Evolutionary conservation across 2,113 vertebrate genomes (phyloP), one percentile per base, ranked within the genome.

Genomic region (Anarrhichthys ocellatus): DNA sequence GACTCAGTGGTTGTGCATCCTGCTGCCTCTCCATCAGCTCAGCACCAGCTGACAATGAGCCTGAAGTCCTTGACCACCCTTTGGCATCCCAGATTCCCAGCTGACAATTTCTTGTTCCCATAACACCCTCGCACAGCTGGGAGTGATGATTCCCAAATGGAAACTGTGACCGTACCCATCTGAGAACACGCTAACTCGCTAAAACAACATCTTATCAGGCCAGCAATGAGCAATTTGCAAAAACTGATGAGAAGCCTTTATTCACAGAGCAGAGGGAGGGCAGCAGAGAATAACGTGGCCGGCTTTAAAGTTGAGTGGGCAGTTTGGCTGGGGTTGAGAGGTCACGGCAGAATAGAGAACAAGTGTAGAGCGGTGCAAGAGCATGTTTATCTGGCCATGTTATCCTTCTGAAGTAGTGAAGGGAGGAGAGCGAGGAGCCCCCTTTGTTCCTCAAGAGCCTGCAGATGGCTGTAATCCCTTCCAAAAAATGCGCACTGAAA

Each of bases 381-480:
- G 88, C 90, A 87, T 89, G 88, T 94, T 93, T 91, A 89, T 89
- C 79, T 88, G 91, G 71, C 81, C 78, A 77, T 91, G 94, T 94
- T 93, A 91, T 94, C 88, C 91, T 87, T 91, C 84, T 93, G 89
- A 93, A 94, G 94, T 85, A 73, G 54, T 58, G 83, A 84, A 76
- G 79, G 92, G 87, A 87, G 86, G 89, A 90, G 91, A 85, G 88
- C 76, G 54, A 88, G 84, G 87, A 92, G 87, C 44, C 78, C 90
- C 82, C 92, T 95, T 95, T 96, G 94, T 96, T 93, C 91, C 83
- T 95, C 87, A 87, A 95, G 95, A 90, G 94, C 88, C 90, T 95
- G 94, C 95, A 95, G 95, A 95, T 95, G 94, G 95, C 91, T 92
- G 84, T 95, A 95, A 95, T 95, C 94, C 94, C 91, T 81, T 95